These are phyloP conservation scores for Gasterosteus nipponicus DNA, from an alignment of 2,113 vertebrate genomes.

Conservation along the genomic window DNA sequence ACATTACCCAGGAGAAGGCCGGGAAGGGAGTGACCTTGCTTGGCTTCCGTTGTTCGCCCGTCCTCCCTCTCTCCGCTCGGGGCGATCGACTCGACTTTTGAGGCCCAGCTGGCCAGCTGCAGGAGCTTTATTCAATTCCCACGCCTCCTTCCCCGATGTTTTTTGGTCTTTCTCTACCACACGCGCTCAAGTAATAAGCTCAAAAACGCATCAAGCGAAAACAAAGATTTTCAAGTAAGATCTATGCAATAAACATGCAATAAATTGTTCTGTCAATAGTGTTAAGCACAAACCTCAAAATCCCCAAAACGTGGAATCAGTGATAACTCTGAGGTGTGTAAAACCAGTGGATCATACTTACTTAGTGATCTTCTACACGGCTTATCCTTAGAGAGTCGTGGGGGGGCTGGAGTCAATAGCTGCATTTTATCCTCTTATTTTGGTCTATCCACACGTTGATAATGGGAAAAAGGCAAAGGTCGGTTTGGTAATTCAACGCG, in stretches of 20 bases:
- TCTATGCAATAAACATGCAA: not conserved
- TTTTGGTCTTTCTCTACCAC: not conserved
- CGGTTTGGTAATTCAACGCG: slow-evolving; percentile 77
- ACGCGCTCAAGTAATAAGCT: not conserved
- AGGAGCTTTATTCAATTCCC: not conserved
- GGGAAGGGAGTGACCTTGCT: not conserved
- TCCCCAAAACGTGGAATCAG: not conserved
- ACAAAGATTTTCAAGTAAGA: not conserved
- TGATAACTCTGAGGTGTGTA: not conserved
- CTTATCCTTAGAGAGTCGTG: too few relatives aligned
- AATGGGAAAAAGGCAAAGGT: slow-evolving; percentile 70
- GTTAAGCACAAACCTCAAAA: not conserved
- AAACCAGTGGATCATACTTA: not conserved
- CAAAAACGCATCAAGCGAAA: not conserved
- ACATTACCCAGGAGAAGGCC: not conserved
- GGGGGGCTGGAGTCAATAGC: not conserved
- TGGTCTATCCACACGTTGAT: slow-evolving; percentile 52
- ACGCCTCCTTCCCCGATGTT: not conserved
- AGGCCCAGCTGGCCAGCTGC: not conserved
- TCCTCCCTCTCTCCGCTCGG: not conserved
- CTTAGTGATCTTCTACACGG: not conserved
- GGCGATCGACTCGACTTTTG: not conserved
- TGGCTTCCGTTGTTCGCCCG: not conserved
- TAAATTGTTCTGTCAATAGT: not conserved
- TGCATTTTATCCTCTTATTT: slow-evolving; percentile 51